These are phyloP conservation scores for Aphrophora alni DNA, from an alignment of 2,888 invertebrate genomes.

Conservation along the genomic window DNA sequence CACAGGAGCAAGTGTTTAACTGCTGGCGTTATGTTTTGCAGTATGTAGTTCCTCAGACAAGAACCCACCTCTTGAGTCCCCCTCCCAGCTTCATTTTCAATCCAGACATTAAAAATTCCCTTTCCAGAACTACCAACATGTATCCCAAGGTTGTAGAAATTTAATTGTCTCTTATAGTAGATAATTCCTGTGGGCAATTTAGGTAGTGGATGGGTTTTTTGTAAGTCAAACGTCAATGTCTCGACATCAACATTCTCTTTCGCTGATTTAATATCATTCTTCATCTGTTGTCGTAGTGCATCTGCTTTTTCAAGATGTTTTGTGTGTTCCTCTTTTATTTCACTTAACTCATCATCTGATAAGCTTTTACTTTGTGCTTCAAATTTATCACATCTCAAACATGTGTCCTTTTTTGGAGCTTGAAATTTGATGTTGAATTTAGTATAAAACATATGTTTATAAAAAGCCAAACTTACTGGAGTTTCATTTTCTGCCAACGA, in stretches of 20 bases:
- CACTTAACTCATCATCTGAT: not conserved
- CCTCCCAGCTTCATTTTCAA: no score
- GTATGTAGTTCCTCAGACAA: no score
- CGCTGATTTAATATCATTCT: not conserved
- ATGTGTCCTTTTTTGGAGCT: conserved; percentile 16
- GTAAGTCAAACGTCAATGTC: conserved; percentile 44
- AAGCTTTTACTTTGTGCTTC: not conserved
- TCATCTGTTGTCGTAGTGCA: not conserved
- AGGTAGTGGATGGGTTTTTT: conserved; percentile 48
- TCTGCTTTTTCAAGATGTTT: not conserved
- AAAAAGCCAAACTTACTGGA: not conserved
- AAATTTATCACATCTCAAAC: not conserved
- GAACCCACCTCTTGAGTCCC: no score
- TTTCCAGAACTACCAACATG: conserved; percentile 33
- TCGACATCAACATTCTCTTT: not conserved
- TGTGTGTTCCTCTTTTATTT: not conserved
- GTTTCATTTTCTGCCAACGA: not conserved
- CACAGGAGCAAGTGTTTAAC: not conserved
- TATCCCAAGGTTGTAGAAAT: conserved; percentile 49
- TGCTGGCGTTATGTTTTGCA: no score
- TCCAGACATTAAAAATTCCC: no score
- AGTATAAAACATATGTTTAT: conserved; percentile 4
- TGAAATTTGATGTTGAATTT: conserved; percentile 21
- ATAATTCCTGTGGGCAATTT: conserved; percentile 48
- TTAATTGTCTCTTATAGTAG: conserved; percentile 50